Base-by-base conservation (phyloP, 2,888 invertebrate species). In the Biston betularia region DNA sequence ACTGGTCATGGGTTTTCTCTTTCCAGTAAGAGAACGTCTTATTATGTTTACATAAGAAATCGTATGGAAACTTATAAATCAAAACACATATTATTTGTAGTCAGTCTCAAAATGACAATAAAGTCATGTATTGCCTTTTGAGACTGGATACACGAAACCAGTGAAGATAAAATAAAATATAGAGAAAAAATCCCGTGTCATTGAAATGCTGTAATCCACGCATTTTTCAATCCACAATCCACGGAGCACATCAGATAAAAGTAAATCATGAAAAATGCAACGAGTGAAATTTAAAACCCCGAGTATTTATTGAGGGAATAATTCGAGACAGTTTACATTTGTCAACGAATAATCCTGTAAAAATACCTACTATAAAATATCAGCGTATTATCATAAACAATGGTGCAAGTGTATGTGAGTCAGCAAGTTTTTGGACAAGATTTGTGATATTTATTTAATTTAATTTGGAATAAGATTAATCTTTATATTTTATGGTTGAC, bases 221-320 rank as follows among this genome's bases (percentile, higher is more conserved):
- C 14, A 24, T 52, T 52, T 38, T 53, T 40, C 38, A 15, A 53
- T 53, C 11, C 15, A 54, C 54, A 35, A 12, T 38, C n/a, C 12
- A 7, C 9, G 14, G 12, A 11, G 1, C 44, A 1, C 9, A 53
- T 8, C 34, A 40, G 10, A 8, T 45, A 56, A 45, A 45, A 56
- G 45, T 45, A 34, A 34, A 33, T 56, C 56, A 45, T 45, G 56
- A 45, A 56, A 42, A 34, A 56, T 56, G 56, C 45, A 35, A 14
- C 45, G 44, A 56, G 10, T 56, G 56, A 15, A 45, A 45, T 45
- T 44, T 34, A 35, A 45, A 35, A 35, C 34, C 56, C 44, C 35
- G 56, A 45, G 45, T 34, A 56, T 56, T 56, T 57, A 57, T 48
- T 57, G 48, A 48, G 48, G 10, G 35, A 46, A 38, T 38, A 12